Evolutionary conservation across 2,113 vertebrate genomes (phyloP).

Genomic region (Silurus asotus): DNA sequence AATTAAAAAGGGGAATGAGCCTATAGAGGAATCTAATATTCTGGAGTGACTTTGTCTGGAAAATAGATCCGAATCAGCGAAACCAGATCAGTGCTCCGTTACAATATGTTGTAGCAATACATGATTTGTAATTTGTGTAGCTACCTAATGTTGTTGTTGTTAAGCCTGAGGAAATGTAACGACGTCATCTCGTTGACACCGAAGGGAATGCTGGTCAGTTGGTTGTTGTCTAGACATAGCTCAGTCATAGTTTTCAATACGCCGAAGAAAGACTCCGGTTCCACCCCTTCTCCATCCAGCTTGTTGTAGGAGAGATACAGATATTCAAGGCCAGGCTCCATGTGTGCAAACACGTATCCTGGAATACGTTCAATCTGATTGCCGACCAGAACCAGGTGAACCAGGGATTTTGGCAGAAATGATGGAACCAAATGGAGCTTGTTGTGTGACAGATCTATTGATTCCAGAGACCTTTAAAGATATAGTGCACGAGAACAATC

Average conservation of each 20-base stretch:
- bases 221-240: slow-evolving; percentile 92
- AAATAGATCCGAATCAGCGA: not conserved
- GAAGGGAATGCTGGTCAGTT: slow-evolving; percentile 79
- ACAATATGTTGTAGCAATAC: not conserved
- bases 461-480: slow-evolving; percentile 86
- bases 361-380: slow-evolving; percentile 95
- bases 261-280: slow-evolving; percentile 89
- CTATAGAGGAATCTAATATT: not conserved
- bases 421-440: slow-evolving; percentile 91
- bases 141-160: slow-evolving; percentile 94
- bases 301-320: slow-evolving; percentile 95
- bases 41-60: not conserved
- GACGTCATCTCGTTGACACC: slow-evolving; percentile 89
- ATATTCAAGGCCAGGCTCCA: slow-evolving; percentile 92
- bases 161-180: slow-evolving; percentile 86
- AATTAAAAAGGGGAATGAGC: not conserved
- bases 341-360: slow-evolving; percentile 93
- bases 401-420: slow-evolving; percentile 87
- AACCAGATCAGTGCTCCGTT: not conserved
- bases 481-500: slow-evolving; percentile 1
- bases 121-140: not conserved
- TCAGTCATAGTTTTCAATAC: slow-evolving; percentile 85
- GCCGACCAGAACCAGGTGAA: slow-evolving; percentile 88
- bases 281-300: slow-evolving; percentile 80
- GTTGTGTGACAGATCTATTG: slow-evolving; percentile 92